Evolutionary conservation across 2,797 vertebrate genomes (phyloP).

Genomic region (Simalia tracyae): DNA sequence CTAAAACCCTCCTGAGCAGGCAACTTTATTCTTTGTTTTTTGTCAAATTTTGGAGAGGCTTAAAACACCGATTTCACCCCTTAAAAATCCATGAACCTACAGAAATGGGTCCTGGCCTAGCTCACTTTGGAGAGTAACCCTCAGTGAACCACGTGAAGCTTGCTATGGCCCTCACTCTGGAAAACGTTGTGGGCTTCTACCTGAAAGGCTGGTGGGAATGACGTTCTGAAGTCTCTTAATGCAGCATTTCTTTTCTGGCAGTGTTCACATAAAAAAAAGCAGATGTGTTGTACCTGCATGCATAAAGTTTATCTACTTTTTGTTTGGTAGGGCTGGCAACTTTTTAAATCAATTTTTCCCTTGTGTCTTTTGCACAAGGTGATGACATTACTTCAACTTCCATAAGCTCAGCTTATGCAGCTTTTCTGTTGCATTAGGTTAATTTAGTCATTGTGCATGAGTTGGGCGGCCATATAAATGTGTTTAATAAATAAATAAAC

Average conservation of each 20-base stretch:
- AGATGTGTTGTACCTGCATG: not conserved
- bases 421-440: not conserved
- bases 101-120: not conserved
- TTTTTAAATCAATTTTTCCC: not conserved
- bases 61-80: not conserved
- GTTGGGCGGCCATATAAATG: no score
- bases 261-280: not conserved
- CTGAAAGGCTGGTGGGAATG: not conserved
- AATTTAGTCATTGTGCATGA: not conserved
- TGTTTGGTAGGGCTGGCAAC: not conserved
- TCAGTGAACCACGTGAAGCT: not conserved
- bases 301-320: not conserved
- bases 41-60: not conserved
- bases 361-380: not conserved
- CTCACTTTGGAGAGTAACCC: not conserved
- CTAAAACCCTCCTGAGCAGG: not conserved
- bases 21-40: not conserved
- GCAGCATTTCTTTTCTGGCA: not conserved
- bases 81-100: not conserved
- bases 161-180: not conserved
- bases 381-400: not conserved
- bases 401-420: no score
- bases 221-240: not conserved
- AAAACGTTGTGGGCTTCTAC: not conserved
- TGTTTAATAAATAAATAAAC: no score